Base-by-base conservation (phyloP, 2,888 invertebrate genomes). In the Archaeoteleia sp. region DNA sequence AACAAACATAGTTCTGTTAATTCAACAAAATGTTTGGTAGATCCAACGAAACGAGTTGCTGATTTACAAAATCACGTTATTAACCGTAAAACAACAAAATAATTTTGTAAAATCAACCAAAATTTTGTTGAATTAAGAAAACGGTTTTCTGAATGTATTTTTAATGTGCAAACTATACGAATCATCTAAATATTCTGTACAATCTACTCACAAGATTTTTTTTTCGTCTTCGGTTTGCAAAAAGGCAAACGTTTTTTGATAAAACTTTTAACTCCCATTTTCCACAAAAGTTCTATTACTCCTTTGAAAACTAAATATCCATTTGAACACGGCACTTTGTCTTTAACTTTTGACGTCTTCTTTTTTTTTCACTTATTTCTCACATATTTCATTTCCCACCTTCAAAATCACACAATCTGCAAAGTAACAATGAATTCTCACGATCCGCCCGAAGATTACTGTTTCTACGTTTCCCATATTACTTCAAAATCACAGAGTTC, bases 191-290 rank as follows among this genome's bases (percentile, higher is more conserved):
- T 13, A 42, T 7, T 6, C 29, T 29, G 8, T 29, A 23, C 9
- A 29, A 34, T 13, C 27, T 55, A 76, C 78, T 78, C 69, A 82
- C 82, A 72, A 53, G 74, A 77, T 53, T 82, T 82, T 37, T 76
- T 73, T 53, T 78, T 79, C 9, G 74, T 60, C 61, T 82, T 82
- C 58, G 79, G 71, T 61, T 82, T 82, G 76, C 79, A 81, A 54
- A 82, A 82, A 5, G 81, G 82, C 67, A 82, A 75, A 54, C 80
- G 71, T 54, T 82, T 82, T 78, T 80, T 78, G 29, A 82, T 77
- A 30, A 82, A 82, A 62, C 78, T 82, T 69, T 81, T 82, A 51
- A 82, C 78, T 43, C 82, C 82, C 82, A 82, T 82, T 45, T 74
- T 78, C 42, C 29, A 9, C 29, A 29, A 10, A 37, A 17, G 8